Evolutionary conservation across 1,140 invertebrate genomes (phyloP), one percentile per base, ranked within the genome.

Genomic region (Branchinecta lynchi): DNA sequence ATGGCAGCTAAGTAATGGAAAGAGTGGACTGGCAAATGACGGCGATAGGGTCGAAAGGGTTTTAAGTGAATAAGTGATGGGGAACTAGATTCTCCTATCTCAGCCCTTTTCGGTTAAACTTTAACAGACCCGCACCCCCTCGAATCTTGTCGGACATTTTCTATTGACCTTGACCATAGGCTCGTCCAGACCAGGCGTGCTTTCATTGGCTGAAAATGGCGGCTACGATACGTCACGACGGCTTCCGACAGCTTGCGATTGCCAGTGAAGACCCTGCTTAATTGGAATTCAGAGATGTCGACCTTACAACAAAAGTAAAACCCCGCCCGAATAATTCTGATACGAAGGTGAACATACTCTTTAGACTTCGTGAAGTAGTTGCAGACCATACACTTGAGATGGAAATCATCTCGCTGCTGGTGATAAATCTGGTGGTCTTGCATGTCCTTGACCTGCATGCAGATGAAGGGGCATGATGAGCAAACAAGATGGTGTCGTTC

Each of bases 351-450:
- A n/a, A 78, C 80, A 78, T 76, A 84, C 83, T 74, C 75, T 75
- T 82, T 82, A 68, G 80, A 79, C 75, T 79, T 83, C 1, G 89
- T 89, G 76, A 87, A 89, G 77, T 85, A 92, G 1, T 88, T 86
- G 77, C 90, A 93, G 72, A 86, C 84, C 73, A 85, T 85, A 78
- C 90, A 93, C 77, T 90, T 92, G 73, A 87, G 87, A 73, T 86
- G 84, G 21, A 86, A 85, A 66, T 85, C 84, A 8, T 84, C 76
- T 68, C 84, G 85, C 0, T 85, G 84, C 66, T 85, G 82, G 78
- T 92, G 90, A 74, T 89, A 85, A 67, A 84, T 82, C 74, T 85
- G 79, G 76, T 93, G 90, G 65, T 83, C 79, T 67, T 86, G 82
- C 70, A 90, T 82, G 69, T 83, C 79, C 43, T 82, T 80, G 45